Base-by-base conservation (phyloP, 2,888 invertebrate species). In the Chrysolina americana region DNA sequence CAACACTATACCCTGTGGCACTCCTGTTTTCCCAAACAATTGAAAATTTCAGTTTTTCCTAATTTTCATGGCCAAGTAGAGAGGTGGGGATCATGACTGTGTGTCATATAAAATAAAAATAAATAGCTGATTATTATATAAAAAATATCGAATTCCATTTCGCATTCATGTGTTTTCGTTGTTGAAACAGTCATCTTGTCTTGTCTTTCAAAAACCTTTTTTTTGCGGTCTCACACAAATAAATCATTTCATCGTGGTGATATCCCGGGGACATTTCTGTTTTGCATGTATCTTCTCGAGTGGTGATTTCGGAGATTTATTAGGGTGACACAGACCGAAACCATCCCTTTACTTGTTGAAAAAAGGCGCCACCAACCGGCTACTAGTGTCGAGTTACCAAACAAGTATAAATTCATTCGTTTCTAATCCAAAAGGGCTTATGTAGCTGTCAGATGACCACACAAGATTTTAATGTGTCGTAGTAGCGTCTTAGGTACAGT, bases 291-390 rank as follows among this genome's bases (percentile, higher is more conserved):
- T 63, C 68, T 69, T 47, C 48, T 70, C 47, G 64, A 73, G 73
- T 75, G 75, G 71, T 64, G 53, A 69, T 63, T 62, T 62, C 47
- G 17, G 64, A 77, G 74, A 78, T 78, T 78, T 78, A 78, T 78
- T 72, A 56, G 65, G 71, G 77, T 73, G 75, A 64, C 70, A 73
- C 64, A 70, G 69, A 71, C 53, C 64, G 50, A 71, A 62, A 73
- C 75, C 77, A 77, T 75, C 72, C 70, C 77, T 77, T 75, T 44
- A 65, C 69, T 28, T 77, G 74, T 74, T 75, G 76, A 80, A 81
- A 83, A 78, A 80, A 70, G 82, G 82, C 82, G 82, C 82, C 82
- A 82, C 80, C 66, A 73, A 41, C 44, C 59, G 73, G 76, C 75
- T 70, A 76, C 71, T 76, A 75, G 81, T 78, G 76, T 82, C 80